phyloP scores from a whole-genome alignment of 2,797 vertebrate genomes.

The Thaleichthys pacificus region DNA sequence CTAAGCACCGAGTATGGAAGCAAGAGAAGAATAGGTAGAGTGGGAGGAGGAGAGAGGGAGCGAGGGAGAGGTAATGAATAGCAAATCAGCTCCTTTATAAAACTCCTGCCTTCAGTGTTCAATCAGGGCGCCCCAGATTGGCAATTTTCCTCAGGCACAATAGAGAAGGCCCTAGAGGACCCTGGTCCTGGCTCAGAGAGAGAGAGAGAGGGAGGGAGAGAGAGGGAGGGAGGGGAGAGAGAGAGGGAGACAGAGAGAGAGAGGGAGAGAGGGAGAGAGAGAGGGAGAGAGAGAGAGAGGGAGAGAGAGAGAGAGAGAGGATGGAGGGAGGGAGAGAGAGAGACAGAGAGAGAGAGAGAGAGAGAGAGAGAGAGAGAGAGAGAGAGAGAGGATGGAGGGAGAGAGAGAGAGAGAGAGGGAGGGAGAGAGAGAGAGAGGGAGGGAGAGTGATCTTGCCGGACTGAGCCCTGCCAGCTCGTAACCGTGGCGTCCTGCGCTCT shows the following conservation, averaged over 20 bases:
- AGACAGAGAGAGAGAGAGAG: conserved; percentile 11
- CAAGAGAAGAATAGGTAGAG: conserved; percentile 34
- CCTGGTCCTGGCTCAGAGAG: conserved; percentile 60
- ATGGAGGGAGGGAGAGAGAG: conserved; percentile 31
- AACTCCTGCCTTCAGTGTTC: conserved; percentile 73
- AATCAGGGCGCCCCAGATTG: conserved; percentile 72
- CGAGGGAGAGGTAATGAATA: conserved; percentile 73
- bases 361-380: not conserved
- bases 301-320: not conserved
- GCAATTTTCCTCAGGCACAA: conserved; percentile 74
- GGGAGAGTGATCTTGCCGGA: not conserved
- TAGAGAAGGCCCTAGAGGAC: conserved; percentile 62
- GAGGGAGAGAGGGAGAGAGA: conserved; percentile 15
- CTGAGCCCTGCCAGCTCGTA: conserved; percentile 30
- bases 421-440: not conserved
- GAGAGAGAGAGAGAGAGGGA: not conserved
- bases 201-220: not conserved
- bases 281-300: not conserved
- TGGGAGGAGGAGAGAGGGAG: conserved; percentile 45
- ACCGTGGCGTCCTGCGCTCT: conserved; percentile 39
- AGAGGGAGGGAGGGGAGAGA: not conserved
- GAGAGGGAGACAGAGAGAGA: not conserved
- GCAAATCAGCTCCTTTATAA: conserved; percentile 77
- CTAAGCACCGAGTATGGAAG: not conserved
- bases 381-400: not conserved